A percentile compares a stretch with the other conserved stretches of the same genome.
These are phyloP conservation scores for Macaria notata DNA, from an alignment of 2,888 invertebrate genomes.

Conservation along the genomic window DNA sequence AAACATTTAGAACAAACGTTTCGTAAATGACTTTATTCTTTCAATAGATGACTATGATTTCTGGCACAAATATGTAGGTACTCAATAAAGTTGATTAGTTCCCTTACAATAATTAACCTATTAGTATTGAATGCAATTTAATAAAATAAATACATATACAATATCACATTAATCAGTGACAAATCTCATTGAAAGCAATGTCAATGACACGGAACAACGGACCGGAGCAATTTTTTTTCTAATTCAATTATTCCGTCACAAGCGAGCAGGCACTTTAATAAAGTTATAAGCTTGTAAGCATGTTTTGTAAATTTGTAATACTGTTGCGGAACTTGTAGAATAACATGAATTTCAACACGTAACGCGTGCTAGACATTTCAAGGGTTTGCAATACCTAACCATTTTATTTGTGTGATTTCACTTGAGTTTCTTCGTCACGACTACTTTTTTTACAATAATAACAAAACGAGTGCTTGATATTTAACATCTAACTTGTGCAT, in stretches of 20 bases:
- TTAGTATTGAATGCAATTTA: too few relatives aligned
- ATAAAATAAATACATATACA: neutral
- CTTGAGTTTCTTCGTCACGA: too few relatives aligned
- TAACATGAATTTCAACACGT: constrained; percentile 23
- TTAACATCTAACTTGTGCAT: too few relatives aligned
- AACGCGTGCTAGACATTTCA: constrained; percentile 23
- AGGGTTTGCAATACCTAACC: constrained; percentile 12
- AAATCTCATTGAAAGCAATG: constrained; percentile 9
- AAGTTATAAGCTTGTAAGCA: constrained; percentile 9
- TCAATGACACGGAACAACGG: constrained; percentile 29
- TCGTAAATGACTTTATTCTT: too few relatives aligned
- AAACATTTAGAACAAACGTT: too few relatives aligned
- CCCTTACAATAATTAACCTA: too few relatives aligned
- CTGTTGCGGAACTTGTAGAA: constrained; percentile 26
- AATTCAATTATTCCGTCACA: constrained; percentile 20
- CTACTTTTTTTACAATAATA: too few relatives aligned
- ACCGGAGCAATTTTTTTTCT: constrained; percentile 12
- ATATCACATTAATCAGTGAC: neutral
- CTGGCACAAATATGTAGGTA: too few relatives aligned
- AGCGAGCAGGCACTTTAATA: constrained; percentile 18
- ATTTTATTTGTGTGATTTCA: too few relatives aligned
- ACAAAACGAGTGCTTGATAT: too few relatives aligned
- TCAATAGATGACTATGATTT: too few relatives aligned
- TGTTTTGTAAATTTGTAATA: constrained; percentile 9
- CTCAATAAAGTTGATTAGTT: too few relatives aligned